A percentile compares a stretch with the other conserved stretches of the same genome.
phyloP scores from a whole-genome alignment of 2,113 vertebrate species.

The Vireo altiloquus region DNA sequence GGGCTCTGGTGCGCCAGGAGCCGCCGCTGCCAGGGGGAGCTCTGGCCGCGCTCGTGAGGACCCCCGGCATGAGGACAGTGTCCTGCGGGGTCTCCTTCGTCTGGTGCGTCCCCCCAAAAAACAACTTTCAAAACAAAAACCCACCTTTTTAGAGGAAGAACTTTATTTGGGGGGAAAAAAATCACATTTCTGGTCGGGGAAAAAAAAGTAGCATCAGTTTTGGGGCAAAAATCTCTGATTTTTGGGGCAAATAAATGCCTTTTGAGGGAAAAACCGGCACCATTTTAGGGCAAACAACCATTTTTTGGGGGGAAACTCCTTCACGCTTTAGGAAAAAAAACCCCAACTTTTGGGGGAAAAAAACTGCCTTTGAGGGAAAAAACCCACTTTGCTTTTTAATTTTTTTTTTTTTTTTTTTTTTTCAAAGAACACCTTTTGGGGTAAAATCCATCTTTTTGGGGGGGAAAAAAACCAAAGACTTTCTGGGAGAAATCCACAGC shows the following conservation, averaged over 20 bases:
- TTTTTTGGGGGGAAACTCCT: not conserved
- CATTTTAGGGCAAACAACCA: no score
- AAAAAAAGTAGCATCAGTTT: fast-evolving
- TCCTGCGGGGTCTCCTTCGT: conserved; percentile 72
- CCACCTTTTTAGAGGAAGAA: no score
- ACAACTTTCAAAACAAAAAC: no score
- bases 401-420: no score
- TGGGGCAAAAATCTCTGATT: no score
- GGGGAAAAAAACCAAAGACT: fast-evolving
- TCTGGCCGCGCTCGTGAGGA: conserved; percentile 66
- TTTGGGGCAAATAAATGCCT: fast-evolving
- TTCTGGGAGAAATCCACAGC: not conserved
- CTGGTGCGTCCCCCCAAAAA: conserved; percentile 66
- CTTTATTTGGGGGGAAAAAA: not conserved
- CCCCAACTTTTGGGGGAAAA: no score
- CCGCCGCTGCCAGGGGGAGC: conserved; percentile 59
- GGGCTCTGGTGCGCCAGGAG: conserved; percentile 78
- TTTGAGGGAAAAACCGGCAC: no score
- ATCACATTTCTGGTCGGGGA: fast-evolving
- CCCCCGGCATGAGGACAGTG: conserved; percentile 71
- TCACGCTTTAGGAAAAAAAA: not conserved
- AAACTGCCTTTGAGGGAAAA: not conserved
- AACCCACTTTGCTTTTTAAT: no score
- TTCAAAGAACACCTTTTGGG: not conserved
- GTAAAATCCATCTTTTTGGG: no score